These are phyloP conservation scores for Lymantria monacha DNA, from an alignment of 2,888 invertebrate genomes.

Conservation along the genomic window DNA sequence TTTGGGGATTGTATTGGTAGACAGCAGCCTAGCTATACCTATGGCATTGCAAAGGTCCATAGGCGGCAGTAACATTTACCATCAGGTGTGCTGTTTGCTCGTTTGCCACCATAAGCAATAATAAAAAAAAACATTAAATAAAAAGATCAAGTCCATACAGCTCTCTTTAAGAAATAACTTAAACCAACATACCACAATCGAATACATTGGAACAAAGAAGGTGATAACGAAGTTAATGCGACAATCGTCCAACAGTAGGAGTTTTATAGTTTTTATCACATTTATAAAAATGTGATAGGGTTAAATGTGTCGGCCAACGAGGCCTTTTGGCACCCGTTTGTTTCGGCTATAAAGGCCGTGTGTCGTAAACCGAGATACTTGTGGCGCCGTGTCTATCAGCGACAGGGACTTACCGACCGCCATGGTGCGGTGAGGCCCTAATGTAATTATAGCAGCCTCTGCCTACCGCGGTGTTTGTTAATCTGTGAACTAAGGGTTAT, in stretches of 20 bases:
- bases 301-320: conserved; percentile 71
- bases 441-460: conserved; percentile 30
- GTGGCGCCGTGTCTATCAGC: conserved; percentile 58
- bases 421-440: conserved; percentile 15
- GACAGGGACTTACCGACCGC: conserved; percentile 19
- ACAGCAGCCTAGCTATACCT: no score
- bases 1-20: no score
- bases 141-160: no score
- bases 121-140: no score
- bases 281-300: conserved; percentile 70
- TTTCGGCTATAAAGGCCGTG: conserved; percentile 44
- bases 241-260: conserved; percentile 15
- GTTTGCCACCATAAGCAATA: no score
- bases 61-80: no score
- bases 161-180: conserved; percentile 4
- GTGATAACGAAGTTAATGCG: conserved; percentile 63
- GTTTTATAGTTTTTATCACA: conserved; percentile 50
- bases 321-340: conserved; percentile 78
- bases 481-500: conserved; percentile 17
- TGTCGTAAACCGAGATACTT: conserved; percentile 46
- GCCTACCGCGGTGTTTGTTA: conserved; percentile 29
- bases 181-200: conserved; percentile 20
- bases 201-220: conserved; percentile 55
- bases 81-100: no score
- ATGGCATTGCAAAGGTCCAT: no score